A percentile compares a stretch with the other conserved stretches of the same genome.
Evolutionary conservation across 2,888 invertebrate species (phyloP).

Genomic region (Leucania comma): DNA sequence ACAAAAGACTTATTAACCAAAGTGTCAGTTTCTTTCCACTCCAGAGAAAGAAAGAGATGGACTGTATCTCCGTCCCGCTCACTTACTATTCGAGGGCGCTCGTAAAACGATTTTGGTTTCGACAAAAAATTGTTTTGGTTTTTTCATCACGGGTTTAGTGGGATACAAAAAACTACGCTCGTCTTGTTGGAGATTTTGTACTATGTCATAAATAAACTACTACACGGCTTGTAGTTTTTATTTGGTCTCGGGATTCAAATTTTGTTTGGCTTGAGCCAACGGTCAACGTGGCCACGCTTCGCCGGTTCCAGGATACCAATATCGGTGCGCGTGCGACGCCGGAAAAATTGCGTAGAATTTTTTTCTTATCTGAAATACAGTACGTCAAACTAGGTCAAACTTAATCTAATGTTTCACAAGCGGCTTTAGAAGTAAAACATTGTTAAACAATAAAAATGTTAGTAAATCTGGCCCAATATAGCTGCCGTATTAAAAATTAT

Average conservation of each 20-base stretch:
- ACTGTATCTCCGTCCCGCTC: conserved; percentile 72
- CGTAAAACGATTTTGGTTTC: conserved; percentile 86
- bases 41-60: conserved; percentile 71
- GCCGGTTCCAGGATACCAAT: conserved; percentile 58
- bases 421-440: conserved; percentile 56
- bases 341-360: conserved; percentile 78
- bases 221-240: conserved; percentile 79
- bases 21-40: conserved; percentile 82
- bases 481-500: conserved; percentile 73
- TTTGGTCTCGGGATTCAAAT: conserved; percentile 79
- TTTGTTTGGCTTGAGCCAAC: conserved; percentile 79
- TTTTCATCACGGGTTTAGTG: conserved; percentile 79
- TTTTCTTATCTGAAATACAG: conserved; percentile 80
- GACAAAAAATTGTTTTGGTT: conserved; percentile 89
- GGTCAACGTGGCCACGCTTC: conserved; percentile 75
- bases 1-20: conserved; percentile 79
- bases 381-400: conserved; percentile 78
- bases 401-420: conserved; percentile 80
- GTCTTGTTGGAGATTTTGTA: conserved; percentile 84
- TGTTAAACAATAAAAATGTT: conserved; percentile 37
- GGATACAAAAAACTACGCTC: conserved; percentile 75
- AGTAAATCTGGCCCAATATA: conserved; percentile 50
- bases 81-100: conserved; percentile 87
- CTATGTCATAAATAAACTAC: conserved; percentile 87
- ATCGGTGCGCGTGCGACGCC: conserved; percentile 58